A percentile compares a stretch with the other conserved stretches of the same genome.
Evolutionary conservation across 2,113 vertebrate genomes (phyloP).

Genomic region (Callipepla squamata): DNA sequence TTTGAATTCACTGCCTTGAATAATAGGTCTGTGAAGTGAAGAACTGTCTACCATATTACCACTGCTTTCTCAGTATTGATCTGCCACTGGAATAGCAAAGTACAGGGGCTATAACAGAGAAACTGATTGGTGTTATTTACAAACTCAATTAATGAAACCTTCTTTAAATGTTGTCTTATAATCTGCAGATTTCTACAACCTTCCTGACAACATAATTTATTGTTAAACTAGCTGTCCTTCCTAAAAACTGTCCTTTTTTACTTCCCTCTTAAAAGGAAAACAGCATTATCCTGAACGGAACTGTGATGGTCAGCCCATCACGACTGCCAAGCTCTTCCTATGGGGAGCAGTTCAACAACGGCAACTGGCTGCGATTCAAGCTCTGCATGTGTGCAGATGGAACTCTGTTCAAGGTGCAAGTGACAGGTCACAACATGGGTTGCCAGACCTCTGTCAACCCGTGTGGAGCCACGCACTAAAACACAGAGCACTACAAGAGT

Average conservation of each 20-base stretch:
- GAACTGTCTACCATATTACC: background rate
- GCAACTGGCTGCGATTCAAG: constrained; percentile 91
- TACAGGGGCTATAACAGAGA: background rate
- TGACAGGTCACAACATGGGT: constrained; percentile 91
- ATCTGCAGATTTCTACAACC: background rate
- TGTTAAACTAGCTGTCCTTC: background rate
- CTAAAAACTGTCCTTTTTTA: background rate
- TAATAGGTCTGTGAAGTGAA: background rate
- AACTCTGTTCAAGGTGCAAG: constrained; percentile 92
- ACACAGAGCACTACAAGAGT: background rate
- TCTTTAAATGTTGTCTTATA: background rate
- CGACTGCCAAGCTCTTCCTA: constrained; percentile 86
- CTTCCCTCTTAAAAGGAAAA: constrained; percentile 81
- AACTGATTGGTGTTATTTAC: background rate
- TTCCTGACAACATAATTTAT: background rate
- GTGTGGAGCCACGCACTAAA: constrained; percentile 81
- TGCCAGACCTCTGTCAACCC: constrained; percentile 93
- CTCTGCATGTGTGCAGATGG: constrained; percentile 96
- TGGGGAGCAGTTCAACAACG: constrained; percentile 79
- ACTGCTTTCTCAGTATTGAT: fast-evolving
- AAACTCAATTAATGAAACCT: background rate
- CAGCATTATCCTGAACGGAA: constrained; percentile 94
- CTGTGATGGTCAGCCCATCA: constrained; percentile 88
- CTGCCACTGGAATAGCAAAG: background rate
- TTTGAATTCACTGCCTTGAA: background rate